Percentiles rank a stretch among this genome's conserved stretches.
phyloP scores from a whole-genome alignment of 2,113 vertebrate species.

The Antidorcas marsupialis region DNA sequence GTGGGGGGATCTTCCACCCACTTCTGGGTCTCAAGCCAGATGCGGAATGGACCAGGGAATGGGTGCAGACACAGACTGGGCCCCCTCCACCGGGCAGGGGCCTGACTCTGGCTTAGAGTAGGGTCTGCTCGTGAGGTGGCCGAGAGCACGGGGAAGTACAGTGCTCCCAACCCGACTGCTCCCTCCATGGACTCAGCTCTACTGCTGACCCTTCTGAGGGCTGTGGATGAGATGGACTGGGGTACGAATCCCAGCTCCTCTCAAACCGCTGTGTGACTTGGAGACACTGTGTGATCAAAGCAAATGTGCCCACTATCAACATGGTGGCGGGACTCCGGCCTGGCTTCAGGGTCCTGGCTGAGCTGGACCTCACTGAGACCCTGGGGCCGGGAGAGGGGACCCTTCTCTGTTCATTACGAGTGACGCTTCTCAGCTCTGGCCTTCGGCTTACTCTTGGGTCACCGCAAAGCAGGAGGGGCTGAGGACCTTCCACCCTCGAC shows the following conservation, averaged over 20 bases:
- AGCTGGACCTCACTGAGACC: not conserved
- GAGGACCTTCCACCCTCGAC: not conserved
- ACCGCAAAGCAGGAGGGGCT: accelerated
- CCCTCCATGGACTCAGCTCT: not conserved
- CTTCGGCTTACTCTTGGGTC: accelerated
- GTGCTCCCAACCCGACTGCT: accelerated
- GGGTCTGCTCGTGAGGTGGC: not conserved
- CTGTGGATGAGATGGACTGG: accelerated
- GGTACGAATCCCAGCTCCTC: accelerated
- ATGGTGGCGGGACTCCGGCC: not conserved
- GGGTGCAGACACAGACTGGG: too few species aligned
- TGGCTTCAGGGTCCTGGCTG: not conserved
- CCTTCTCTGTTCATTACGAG: not conserved
- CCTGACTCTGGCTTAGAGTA: not conserved
- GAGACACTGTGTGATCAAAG: not conserved
- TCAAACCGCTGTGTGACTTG: not conserved
- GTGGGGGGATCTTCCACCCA: not conserved
- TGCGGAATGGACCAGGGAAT: accelerated
- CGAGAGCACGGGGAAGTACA: accelerated
- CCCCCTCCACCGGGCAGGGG: accelerated
- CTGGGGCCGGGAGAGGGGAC: accelerated
- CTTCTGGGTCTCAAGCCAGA: not conserved
- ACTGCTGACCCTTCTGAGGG: accelerated
- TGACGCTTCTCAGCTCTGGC: accelerated
- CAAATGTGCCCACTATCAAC: not conserved